Base-by-base conservation (phyloP, 2,888 invertebrate species). In the Microctonus hyperodae region DNA sequence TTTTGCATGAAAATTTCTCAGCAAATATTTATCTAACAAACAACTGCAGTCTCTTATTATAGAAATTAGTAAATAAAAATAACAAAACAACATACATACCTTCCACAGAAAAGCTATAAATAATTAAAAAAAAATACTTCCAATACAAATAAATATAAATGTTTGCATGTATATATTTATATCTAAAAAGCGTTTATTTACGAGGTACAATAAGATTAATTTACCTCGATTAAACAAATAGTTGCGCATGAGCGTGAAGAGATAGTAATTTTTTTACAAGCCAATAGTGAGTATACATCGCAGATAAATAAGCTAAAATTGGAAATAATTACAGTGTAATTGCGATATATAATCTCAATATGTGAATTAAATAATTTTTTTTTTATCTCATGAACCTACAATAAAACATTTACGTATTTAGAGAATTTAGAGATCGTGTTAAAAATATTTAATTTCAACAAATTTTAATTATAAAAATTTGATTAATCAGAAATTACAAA, bases 171-270 rank as follows among this genome's bases (percentile, higher is more conserved):
- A n/a, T n/a, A 5, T 28, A 7, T 28, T 5, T 7, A 7, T 28
- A 28, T 28, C n/a, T n/a, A n/a, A n/a, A 60, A 60, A 48, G 48
- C 31, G 44, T 60, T 60, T 60, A 60, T 57, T 57, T 22, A 31
- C 20, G 37, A 33, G 16, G 22, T 37, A 44, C 28, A 31, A 50
- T 60, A 28, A 51, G 48, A 51, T 51, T 62, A 62, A 62, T n/a
- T 35, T 53, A 61, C 35, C 33, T 51, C 35, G 13, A 51, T 23
- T 62, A 62, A 61, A 62, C 22, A 22, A 35, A 53, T 16, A 60
- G 44, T 60, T 28, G 60, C 60, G 16, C 60, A 60, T 48, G 60
- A 60, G 60, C 60, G 60, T 60, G 20, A 60, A 60, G 23, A 48
- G 28, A 50, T 60, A 37, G 40, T 13, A 13, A 16, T 48, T 48